Percentiles rank a stretch among this genome's conserved stretches.
phyloP scores from a whole-genome alignment of 2,888 invertebrate genomes.

The Cancer borealis region DNA sequence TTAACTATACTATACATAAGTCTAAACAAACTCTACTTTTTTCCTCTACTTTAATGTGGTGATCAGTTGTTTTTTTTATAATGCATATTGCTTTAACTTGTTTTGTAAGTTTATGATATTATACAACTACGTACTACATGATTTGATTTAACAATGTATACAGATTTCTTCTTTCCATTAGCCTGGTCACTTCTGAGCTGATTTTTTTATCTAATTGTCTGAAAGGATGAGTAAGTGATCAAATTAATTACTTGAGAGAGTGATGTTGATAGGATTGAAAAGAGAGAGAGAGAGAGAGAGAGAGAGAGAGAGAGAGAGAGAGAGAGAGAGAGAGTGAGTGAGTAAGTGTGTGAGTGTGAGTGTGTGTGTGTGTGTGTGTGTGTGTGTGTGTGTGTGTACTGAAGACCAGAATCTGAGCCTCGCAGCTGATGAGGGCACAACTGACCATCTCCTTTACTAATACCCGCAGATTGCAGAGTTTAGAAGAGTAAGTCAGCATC shows the following conservation, averaged over 20 bases:
- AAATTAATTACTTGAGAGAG: not conserved
- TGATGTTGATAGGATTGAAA: not conserved
- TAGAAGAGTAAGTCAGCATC: conserved; percentile 76
- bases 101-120: not conserved
- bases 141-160: conserved; percentile 12
- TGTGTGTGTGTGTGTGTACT: not conserved
- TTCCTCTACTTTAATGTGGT: not conserved
- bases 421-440: conserved; percentile 1
- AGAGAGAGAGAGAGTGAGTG: no score
- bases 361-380: not conserved
- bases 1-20: not conserved
- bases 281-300: conserved; percentile 3
- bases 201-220: conserved; percentile 9
- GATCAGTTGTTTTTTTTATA: conserved; percentile 7
- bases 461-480: conserved; percentile 76
- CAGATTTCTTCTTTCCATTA: not conserved
- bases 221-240: not conserved
- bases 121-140: not conserved
- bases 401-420: conserved; percentile 24
- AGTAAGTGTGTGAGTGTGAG: not conserved
- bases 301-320: not conserved
- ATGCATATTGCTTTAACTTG: not conserved
- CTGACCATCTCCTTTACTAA: conserved; percentile 63
- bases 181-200: conserved; percentile 7
- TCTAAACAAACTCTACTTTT: not conserved